These are phyloP conservation scores for Pentalonia nigronervosa DNA, from an alignment of 1,140 invertebrate species.

Conservation along the genomic window DNA sequence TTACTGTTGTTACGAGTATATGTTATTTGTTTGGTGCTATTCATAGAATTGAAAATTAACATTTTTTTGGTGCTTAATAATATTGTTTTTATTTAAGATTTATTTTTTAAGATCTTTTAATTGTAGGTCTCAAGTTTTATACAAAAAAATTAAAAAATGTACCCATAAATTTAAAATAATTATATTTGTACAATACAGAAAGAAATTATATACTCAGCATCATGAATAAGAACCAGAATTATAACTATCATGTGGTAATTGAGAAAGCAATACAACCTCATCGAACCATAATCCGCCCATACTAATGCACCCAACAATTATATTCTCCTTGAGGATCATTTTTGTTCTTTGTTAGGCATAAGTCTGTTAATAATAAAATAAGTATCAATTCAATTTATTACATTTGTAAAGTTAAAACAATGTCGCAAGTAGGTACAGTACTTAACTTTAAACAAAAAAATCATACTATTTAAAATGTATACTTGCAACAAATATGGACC, in stretches of 20 bases:
- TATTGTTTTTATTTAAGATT: not conserved
- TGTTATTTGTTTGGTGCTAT: not conserved
- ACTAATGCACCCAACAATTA: not conserved
- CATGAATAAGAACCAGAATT: not conserved
- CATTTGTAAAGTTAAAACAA: not conserved
- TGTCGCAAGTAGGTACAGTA: not conserved
- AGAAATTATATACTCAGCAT: not conserved
- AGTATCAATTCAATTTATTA: not conserved
- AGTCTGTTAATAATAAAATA: not conserved
- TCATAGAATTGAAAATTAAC: not conserved
- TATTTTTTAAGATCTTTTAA: no score
- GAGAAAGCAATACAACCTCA: not conserved
- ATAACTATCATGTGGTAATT: not conserved
- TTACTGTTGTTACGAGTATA: not conserved
- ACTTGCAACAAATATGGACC: no score
- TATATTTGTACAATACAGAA: not conserved
- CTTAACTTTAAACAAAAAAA: no score
- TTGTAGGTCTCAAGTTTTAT: no score
- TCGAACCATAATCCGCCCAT: not conserved
- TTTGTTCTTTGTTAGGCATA: not conserved
- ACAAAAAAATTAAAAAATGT: no score
- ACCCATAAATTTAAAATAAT: not conserved
- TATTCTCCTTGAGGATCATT: not conserved
- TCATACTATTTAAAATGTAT: no score
- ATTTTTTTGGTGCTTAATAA: not conserved